Evolutionary conservation across 2,113 vertebrate genomes (phyloP), one percentile per base, ranked within the genome.

Genomic region (Sakesphorus luctuosus): DNA sequence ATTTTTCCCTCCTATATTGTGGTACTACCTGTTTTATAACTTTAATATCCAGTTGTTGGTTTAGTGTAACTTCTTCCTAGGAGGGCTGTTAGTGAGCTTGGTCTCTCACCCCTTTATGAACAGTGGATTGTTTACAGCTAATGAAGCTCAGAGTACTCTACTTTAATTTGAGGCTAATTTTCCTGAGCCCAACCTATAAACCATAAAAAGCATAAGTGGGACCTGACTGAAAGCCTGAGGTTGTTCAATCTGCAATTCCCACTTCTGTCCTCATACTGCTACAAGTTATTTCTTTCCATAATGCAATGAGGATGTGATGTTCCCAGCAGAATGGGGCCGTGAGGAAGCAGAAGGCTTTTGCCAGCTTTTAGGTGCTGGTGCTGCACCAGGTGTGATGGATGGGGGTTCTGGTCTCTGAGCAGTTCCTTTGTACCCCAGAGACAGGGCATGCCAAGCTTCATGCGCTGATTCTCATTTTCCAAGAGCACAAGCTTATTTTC

Each of bases 161-260:
- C 93, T 97, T 96, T 92, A 97, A 95, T 84, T 87, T 52, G 55
- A 84, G 68, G 38, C 31, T 94, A 93, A 93, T 91, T 94, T 97
- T 95, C 47, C 46, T 88, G 81, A 44, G 36, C 55, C 21, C 33
- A 77, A 38, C 53, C 68, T 88, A 29, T 81, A 93, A 90, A 75
- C 68, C 43, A 67, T 81, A 77, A 95, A 93, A n/a, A 89, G 20
- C 15, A 1, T 63, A 90, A 94, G 28, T 73, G 24, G 31, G 58
- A 75, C 21, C 55, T 92, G 63, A 89, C 21, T 63, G 65, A 93
- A 81, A 38, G 50, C 88, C 76, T 92, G 84, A 84, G 79, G 80
- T 47, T 86, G 43, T 77, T 95, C 43, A 72, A 56, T 44, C 33
- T 33, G 93, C 73, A 69, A 50, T 56, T 95, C 79, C 50, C 65